phyloP scores from a whole-genome alignment of 2,113 vertebrate genomes.

The Salvelinus sp. region DNA sequence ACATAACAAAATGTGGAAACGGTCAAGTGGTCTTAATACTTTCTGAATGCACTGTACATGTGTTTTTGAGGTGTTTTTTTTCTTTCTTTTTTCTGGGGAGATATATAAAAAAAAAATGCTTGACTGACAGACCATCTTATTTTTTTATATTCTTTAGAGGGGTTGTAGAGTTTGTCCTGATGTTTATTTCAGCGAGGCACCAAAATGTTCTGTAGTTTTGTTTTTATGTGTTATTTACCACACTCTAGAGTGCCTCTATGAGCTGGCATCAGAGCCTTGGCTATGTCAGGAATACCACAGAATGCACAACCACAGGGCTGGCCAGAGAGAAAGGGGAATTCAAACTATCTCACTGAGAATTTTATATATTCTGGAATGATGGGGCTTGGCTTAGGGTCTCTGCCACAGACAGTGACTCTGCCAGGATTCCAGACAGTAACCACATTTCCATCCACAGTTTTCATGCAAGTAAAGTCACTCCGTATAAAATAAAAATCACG shows the following conservation, averaged over 20 bases:
- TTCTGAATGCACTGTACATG: too few species aligned
- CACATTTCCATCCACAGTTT: neutral
- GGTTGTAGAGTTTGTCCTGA: neutral
- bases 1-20: too few species aligned
- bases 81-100: too few species aligned
- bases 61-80: too few species aligned
- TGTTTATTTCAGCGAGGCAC: neutral
- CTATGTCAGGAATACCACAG: slow-evolving; percentile 1
- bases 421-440: neutral
- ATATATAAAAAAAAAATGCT: neutral
- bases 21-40: too few species aligned
- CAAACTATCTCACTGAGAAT: neutral
- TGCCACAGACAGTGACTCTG: neutral
- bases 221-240: too few species aligned
- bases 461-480: too few species aligned
- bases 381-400: too few species aligned
- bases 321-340: neutral
- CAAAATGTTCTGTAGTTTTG: neutral
- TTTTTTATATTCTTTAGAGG: neutral
- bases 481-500: too few species aligned
- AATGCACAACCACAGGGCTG: neutral
- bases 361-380: neutral
- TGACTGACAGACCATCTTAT: neutral
- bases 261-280: neutral
- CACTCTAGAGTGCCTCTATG: neutral